phyloP scores from a whole-genome alignment of 2,888 invertebrate species.

The Allygus modestus region DNA sequence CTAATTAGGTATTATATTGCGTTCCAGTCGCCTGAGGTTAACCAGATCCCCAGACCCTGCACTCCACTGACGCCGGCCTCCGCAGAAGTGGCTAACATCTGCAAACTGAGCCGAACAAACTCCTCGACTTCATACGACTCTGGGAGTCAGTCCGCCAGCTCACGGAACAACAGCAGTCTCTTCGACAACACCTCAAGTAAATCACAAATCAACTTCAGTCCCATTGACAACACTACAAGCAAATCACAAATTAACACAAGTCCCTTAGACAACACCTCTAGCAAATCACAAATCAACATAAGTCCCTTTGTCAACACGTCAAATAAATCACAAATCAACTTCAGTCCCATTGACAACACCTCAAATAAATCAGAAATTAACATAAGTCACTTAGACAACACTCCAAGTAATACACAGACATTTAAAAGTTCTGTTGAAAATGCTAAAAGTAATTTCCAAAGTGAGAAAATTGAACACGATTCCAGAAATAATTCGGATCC shows the following conservation, averaged over 20 bases:
- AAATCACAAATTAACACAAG: too few species aligned
- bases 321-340: neutral
- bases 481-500: neutral
- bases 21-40: neutral
- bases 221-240: neutral
- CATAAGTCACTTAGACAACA: neutral
- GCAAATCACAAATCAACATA: neutral
- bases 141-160: too few species aligned
- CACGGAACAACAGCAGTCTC: neutral
- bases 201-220: neutral
- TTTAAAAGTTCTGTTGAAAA: too few species aligned
- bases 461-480: neutral
- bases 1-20: neutral
- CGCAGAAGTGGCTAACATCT: constrained; percentile 5
- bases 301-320: neutral
- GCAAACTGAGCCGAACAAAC: neutral
- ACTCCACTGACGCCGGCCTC: constrained; percentile 22
- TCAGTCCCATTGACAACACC: neutral
- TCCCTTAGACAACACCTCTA: too few species aligned
- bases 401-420: neutral
- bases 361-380: neutral
- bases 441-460: neutral
- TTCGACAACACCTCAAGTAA: neutral
- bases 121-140: neutral
- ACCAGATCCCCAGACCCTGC: neutral